phyloP scores from a whole-genome alignment of 2,113 vertebrate genomes.

The Limanda limanda region DNA sequence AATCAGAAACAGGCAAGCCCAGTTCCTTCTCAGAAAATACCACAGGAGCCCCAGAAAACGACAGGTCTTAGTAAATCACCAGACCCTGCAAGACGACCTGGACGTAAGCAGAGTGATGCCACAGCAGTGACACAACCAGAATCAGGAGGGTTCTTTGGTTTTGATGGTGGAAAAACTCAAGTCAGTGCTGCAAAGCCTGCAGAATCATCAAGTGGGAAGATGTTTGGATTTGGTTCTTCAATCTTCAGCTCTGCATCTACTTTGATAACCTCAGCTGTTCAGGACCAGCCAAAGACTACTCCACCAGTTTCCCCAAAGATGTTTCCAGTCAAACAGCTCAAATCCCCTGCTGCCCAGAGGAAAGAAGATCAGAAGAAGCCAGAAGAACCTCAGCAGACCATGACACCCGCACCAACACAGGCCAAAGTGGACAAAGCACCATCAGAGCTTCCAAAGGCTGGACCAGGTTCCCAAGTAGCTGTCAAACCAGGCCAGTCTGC shows the following conservation, averaged over 20 bases:
- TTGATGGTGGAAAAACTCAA: constrained; percentile 84
- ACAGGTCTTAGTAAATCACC: constrained; percentile 63
- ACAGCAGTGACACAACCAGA: constrained; percentile 76
- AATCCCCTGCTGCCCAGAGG: constrained; percentile 54
- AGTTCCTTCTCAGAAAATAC: constrained; percentile 60
- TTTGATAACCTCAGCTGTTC: constrained; percentile 77
- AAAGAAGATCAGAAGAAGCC: constrained; percentile 67
- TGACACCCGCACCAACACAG: constrained; percentile 65
- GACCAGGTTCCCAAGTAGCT: constrained; percentile 20
- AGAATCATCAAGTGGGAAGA: constrained; percentile 88
- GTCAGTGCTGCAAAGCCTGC: constrained; percentile 81
- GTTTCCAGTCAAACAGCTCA: constrained; percentile 68
- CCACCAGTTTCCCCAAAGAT: constrained; percentile 78
- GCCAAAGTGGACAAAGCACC: constrained; percentile 55
- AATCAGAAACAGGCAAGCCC: constrained; percentile 68
- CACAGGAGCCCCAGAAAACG: constrained; percentile 62
- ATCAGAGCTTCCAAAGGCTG: constrained; percentile 62
- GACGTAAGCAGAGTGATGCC: constrained; percentile 67
- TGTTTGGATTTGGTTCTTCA: constrained; percentile 82
- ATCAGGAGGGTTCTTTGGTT: constrained; percentile 86
- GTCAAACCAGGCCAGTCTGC: constrained; percentile 48
- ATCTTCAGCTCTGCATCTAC: constrained; percentile 81
- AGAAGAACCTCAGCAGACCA: constrained; percentile 69
- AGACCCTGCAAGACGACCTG: constrained; percentile 52
- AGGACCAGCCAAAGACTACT: constrained; percentile 73